Evolutionary conservation across 2,888 invertebrate genomes (phyloP).

Genomic region (Agriopis marginaria): DNA sequence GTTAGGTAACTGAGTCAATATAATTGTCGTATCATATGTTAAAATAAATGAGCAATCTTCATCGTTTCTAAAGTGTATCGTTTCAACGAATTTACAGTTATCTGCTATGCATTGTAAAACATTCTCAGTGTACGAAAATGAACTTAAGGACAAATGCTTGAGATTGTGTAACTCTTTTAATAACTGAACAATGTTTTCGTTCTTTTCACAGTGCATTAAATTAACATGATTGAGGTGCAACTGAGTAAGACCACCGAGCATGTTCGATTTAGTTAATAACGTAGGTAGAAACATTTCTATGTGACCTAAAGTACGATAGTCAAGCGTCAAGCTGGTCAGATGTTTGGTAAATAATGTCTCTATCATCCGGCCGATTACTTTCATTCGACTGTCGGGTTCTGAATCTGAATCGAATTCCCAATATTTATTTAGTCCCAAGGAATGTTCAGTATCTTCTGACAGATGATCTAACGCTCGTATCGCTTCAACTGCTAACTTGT

Average conservation of each 20-base stretch:
- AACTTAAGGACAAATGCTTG: neutral
- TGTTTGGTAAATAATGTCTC: neutral
- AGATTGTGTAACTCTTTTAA: neutral
- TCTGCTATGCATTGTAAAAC: neutral
- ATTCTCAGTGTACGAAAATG: neutral
- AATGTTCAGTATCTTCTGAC: neutral
- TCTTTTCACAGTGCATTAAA: neutral
- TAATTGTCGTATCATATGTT: too few relatives aligned
- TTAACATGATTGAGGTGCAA: neutral
- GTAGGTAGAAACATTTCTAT: neutral
- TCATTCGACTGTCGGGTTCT: neutral
- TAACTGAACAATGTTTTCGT: neutral
- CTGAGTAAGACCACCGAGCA: neutral
- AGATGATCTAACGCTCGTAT: neutral
- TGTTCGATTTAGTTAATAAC: neutral
- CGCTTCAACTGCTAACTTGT: neutral
- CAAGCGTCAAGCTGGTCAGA: neutral
- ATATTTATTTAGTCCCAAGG: neutral
- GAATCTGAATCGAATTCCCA: neutral
- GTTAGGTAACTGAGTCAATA: neutral
- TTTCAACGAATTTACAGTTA: neutral
- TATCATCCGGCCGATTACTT: neutral
- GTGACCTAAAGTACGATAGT: neutral
- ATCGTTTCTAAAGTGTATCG: neutral
- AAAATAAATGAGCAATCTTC: too few relatives aligned